Evolutionary conservation across 2,113 vertebrate species (phyloP), one percentile per base, ranked within the genome.

Genomic region (Tautogolabrus adspersus): DNA sequence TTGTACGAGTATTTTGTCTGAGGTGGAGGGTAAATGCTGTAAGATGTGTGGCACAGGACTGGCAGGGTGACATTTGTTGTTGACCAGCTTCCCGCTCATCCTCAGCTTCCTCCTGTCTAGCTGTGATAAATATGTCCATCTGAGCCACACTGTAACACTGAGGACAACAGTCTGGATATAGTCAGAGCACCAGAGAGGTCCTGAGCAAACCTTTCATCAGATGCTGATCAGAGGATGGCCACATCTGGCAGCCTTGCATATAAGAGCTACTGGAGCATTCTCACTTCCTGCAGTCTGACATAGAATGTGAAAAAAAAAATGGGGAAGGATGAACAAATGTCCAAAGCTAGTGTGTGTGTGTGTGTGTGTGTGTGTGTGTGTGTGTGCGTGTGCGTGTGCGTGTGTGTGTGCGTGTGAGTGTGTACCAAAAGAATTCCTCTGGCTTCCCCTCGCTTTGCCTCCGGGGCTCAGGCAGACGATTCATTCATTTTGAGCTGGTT

Each of bases 61-160:
- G 64, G 56, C 73, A 77, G 62, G 64, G 26, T 74, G 81, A 86
- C 77, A 91, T 89, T 85, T 88, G 64, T 85, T 83, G 76, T 85
- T 88, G 66, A 82, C 87, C 87, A 88, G 80, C 66, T 59, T 76
- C 73, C n/a, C 18, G 66, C 72, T 78, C 73, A 34, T 78, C 59
- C 23, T 74, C 73, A 44, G 37, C 66, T 70, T 79, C 57, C 55
- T 64, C 73, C 75, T 58, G 65, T 75, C 73, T 85, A 74, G 19
- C 66, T 71, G 40, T 49, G 79, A 90, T 83, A 85, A 84, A 75
- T 73, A 75, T 37, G 79, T 79, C 81, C 11, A 54, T 66, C 77
- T 71, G 46, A 49, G 16, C 46, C 15, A 16, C 46, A 6, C 40
- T 11, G 49, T 62, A 51, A 42, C 76, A 13, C 26, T 6, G 19